phyloP scores from a whole-genome alignment of 2,888 invertebrate species.

The Amphipyra berbera region DNA sequence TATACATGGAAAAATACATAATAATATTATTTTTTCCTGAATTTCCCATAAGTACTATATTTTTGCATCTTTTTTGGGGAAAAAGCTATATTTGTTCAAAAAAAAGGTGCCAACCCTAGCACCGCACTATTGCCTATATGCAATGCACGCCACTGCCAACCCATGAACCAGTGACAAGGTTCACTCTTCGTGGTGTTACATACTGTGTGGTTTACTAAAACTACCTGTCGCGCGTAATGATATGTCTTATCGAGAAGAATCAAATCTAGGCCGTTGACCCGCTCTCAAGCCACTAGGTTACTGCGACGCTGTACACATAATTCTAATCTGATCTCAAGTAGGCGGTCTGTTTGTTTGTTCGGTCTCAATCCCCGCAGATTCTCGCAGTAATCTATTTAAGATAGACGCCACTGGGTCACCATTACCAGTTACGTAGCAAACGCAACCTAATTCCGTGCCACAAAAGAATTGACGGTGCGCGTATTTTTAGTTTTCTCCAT shows the following conservation, averaged over 20 bases:
- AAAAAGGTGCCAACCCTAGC: too few species aligned
- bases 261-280: slow-evolving; percentile 34
- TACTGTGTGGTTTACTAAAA: too few species aligned
- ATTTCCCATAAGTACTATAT: too few species aligned
- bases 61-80: too few species aligned
- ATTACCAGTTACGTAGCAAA: slow-evolving; percentile 29
- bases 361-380: slow-evolving; percentile 51
- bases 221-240: background rate
- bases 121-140: too few species aligned
- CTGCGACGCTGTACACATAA: slow-evolving; percentile 29
- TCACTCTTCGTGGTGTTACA: too few species aligned
- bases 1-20: too few species aligned
- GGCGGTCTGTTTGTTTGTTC: slow-evolving; percentile 48
- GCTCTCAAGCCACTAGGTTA: background rate
- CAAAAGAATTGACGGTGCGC: slow-evolving; percentile 40
- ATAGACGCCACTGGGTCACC: slow-evolving; percentile 48
- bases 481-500: slow-evolving; percentile 53
- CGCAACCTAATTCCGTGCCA: slow-evolving; percentile 45
- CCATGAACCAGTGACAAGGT: too few species aligned
- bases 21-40: too few species aligned
- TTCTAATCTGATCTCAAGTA: slow-evolving; percentile 49
- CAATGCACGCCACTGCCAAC: too few species aligned
- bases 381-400: slow-evolving; percentile 51
- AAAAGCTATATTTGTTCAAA: too few species aligned
- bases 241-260: slow-evolving; percentile 15